A percentile compares a stretch with the other conserved stretches of the same genome.
Evolutionary conservation across 2,888 invertebrate genomes (phyloP).

Genomic region (Orthosia cruda): DNA sequence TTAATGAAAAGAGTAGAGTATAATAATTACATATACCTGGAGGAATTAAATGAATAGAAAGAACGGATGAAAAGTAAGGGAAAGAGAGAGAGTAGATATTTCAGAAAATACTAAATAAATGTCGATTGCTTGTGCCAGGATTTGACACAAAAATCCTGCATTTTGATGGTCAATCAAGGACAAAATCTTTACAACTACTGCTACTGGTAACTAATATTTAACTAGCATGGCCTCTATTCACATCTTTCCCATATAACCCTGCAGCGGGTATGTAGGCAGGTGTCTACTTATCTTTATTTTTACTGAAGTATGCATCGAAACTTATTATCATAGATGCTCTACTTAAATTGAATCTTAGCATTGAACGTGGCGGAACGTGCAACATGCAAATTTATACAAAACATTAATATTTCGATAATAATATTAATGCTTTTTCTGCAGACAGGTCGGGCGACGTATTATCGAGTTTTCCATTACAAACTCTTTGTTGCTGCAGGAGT

Average conservation of each 20-base stretch:
- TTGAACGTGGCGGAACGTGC: not conserved
- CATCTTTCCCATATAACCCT: too few species aligned
- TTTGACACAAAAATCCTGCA: too few species aligned
- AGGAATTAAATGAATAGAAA: not conserved
- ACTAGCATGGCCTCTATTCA: too few species aligned
- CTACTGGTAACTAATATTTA: too few species aligned
- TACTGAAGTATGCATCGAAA: not conserved
- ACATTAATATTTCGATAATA: not conserved
- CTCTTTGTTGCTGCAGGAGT: too few species aligned
- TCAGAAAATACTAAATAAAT: not conserved
- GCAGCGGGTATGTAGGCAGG: too few species aligned
- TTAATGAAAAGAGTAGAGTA: not conserved
- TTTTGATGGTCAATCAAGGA: too few species aligned
- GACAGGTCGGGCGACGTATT: too few species aligned
- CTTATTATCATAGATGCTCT: not conserved
- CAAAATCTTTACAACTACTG: too few species aligned
- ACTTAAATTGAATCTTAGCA: not conserved
- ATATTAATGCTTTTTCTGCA: not conserved
- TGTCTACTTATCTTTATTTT: too few species aligned
- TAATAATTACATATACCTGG: not conserved
- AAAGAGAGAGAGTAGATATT: not conserved
- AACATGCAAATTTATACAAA: not conserved
- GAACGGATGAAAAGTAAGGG: not conserved
- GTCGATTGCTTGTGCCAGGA: too few species aligned
- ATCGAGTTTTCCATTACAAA: too few species aligned